Percentiles rank a stretch among this genome's conserved stretches.
Conservation (phyloP, 2,113 vertebrate genomes). For the Henicopernis longicauda region DNA sequence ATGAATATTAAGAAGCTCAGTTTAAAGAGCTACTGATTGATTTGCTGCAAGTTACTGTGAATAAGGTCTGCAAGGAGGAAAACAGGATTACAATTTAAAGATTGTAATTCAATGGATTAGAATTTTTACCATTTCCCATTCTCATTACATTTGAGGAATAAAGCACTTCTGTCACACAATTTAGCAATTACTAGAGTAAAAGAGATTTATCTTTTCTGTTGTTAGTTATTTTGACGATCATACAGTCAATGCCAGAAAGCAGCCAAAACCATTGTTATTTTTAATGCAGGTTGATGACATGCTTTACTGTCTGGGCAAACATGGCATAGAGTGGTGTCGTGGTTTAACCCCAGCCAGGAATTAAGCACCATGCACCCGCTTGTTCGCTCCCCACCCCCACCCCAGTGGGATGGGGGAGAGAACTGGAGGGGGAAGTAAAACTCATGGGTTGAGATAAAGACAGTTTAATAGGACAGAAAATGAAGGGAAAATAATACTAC, state of each 20-base stretch:
- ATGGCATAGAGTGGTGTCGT: background rate
- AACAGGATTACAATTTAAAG: background rate
- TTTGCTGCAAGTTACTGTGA: background rate
- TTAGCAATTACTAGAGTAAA: background rate
- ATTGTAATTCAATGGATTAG: background rate
- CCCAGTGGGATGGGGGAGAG: too few species aligned
- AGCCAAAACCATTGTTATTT: background rate
- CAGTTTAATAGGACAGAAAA: too few species aligned
- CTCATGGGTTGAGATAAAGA: too few species aligned
- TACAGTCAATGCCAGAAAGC: background rate
- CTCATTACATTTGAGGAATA: background rate
- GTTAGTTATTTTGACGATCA: background rate
- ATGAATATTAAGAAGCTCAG: background rate
- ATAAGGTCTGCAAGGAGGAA: background rate
- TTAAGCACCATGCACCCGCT: too few species aligned
- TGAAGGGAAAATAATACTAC: too few species aligned
- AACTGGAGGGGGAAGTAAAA: too few species aligned
- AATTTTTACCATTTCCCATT: conserved; percentile 7
- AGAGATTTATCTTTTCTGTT: background rate
- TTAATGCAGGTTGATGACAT: background rate
- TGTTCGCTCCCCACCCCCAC: too few species aligned
- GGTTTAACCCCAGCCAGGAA: too few species aligned
- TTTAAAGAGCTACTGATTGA: background rate
- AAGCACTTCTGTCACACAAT: background rate
- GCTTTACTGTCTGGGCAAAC: background rate